phyloP scores from a whole-genome alignment of 2,113 vertebrate genomes.

The Phalacrocorax brasilianus region DNA sequence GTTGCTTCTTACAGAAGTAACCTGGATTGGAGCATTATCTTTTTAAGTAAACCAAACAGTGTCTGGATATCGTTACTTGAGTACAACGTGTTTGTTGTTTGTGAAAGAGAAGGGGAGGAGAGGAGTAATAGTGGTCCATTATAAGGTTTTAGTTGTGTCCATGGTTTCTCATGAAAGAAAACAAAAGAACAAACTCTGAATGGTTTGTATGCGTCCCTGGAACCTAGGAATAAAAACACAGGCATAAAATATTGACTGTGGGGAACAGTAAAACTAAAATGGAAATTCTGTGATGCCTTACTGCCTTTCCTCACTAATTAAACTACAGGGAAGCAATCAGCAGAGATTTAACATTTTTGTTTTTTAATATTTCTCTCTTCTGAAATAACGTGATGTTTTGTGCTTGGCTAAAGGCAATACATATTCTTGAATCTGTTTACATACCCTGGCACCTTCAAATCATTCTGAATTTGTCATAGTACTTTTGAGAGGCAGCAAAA shows the following conservation, averaged over 20 bases:
- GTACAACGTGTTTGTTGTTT: background rate
- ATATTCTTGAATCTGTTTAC: background rate
- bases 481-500: background rate
- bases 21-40: background rate
- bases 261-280: constrained; percentile 45
- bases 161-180: background rate
- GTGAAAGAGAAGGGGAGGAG: background rate
- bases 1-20: background rate
- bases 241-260: background rate
- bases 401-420: background rate
- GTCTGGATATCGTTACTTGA: background rate
- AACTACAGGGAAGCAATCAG: constrained; percentile 22
- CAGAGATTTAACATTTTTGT: background rate
- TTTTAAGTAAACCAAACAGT: background rate
- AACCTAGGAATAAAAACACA: constrained; percentile 15
- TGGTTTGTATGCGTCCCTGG: background rate
- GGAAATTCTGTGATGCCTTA: constrained; percentile 33
- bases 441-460: fast-evolving
- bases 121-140: background rate
- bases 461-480: background rate
- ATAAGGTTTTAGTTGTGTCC: background rate
- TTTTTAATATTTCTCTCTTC: background rate
- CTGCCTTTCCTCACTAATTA: constrained; percentile 39
- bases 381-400: background rate
- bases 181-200: background rate